A percentile compares a stretch with the other conserved stretches of the same genome.
Conservation (phyloP, 1,140 invertebrate species). For the Leptinotarsa lineolata region DNA sequence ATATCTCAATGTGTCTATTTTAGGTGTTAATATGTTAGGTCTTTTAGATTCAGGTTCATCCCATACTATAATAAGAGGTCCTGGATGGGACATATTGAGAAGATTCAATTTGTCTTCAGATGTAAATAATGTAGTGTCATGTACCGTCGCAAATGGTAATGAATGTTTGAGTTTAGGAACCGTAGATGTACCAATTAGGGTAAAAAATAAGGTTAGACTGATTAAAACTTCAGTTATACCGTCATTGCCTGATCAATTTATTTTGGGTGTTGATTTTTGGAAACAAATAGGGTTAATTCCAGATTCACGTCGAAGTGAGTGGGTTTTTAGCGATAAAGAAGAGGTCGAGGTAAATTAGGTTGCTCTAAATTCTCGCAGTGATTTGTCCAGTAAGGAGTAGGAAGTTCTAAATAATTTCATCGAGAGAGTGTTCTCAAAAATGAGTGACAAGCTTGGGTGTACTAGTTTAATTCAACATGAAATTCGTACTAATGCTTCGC, state of each 20-base stretch:
- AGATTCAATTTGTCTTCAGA: not conserved
- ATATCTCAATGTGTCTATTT: slow-evolving; percentile 48
- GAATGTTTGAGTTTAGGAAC: not conserved
- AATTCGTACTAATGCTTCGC: slow-evolving; percentile 5
- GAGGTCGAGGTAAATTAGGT: not conserved
- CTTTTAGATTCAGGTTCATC: not conserved
- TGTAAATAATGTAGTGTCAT: not conserved
- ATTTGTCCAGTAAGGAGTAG: not conserved
- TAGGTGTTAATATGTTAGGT: not conserved
- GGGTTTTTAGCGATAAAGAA: not conserved
- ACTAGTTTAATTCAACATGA: slow-evolving; percentile 40
- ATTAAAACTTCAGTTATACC: not conserved
- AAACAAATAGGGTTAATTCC: slow-evolving; percentile 33
- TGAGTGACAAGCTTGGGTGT: not conserved
- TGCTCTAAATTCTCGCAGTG: not conserved
- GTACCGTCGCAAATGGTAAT: not conserved
- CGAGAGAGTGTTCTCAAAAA: not conserved
- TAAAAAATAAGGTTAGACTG: not conserved
- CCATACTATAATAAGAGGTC: not conserved
- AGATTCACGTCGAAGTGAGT: not conserved
- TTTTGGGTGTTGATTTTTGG: slow-evolving; percentile 23
- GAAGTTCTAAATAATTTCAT: not conserved
- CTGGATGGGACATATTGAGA: not conserved
- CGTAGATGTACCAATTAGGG: not conserved
- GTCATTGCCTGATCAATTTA: not conserved